Evolutionary conservation across 2,113 vertebrate genomes (phyloP).

Genomic region (Eurystomus gularis): DNA sequence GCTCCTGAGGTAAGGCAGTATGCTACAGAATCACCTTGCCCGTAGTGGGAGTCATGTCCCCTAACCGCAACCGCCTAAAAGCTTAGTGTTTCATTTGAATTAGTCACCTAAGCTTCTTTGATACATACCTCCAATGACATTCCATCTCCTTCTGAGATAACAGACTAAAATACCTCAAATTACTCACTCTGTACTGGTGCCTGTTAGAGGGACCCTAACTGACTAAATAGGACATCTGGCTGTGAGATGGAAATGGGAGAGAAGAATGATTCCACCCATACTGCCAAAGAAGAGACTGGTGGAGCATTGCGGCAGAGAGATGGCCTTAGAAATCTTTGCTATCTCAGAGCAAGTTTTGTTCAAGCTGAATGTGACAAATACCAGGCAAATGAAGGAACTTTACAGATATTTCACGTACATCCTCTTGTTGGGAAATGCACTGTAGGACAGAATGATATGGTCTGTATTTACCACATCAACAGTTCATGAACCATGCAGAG

Average conservation of each 20-base stretch:
- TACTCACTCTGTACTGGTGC: not conserved
- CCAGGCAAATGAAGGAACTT: not conserved
- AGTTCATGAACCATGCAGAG: not conserved
- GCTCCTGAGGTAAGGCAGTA: not conserved
- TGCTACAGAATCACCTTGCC: not conserved
- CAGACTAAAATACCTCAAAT: not conserved
- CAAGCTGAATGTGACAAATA: not conserved
- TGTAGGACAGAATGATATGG: fast-evolving
- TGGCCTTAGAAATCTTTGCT: not conserved
- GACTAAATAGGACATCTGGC: not conserved
- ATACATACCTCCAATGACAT: not conserved
- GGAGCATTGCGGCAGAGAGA: not conserved
- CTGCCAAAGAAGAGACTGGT: not conserved
- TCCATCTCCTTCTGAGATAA: not conserved
- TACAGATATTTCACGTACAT: not conserved
- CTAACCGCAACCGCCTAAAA: not conserved
- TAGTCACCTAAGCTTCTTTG: not conserved
- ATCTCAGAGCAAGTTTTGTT: not conserved
- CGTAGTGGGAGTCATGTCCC: not conserved
- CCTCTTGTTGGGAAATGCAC: not conserved
- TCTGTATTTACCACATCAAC: not conserved
- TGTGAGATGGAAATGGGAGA: not conserved
- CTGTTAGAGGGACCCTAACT: not conserved
- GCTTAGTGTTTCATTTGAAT: not conserved
- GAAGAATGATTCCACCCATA: not conserved